Conservation (phyloP, 2,888 invertebrate species). For the Malthinus flaveolus region DNA sequence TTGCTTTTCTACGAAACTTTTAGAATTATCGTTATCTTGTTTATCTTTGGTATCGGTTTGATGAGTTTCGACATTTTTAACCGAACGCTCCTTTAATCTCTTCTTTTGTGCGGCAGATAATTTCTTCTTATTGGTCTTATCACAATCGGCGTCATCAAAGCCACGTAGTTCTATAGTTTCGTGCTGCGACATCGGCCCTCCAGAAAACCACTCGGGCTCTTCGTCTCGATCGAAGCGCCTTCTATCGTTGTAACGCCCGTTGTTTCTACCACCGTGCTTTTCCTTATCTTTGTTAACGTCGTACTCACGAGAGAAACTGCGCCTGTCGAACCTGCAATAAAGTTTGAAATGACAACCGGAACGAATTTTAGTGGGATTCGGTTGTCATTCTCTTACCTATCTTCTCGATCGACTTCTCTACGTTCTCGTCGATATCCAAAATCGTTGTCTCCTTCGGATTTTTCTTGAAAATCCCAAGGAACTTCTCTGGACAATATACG, state of each 20-base stretch:
- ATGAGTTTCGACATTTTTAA: constrained; percentile 16
- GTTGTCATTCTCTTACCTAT: constrained; percentile 32
- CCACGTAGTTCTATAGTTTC: constrained; percentile 94
- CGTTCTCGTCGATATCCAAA: constrained; percentile 38
- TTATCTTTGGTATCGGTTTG: constrained; percentile 34
- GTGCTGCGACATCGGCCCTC: constrained; percentile 86
- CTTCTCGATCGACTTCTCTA: constrained; percentile 38
- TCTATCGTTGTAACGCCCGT: constrained; percentile 61
- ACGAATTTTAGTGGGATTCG: no score
- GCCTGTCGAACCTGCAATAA: constrained; percentile 55
- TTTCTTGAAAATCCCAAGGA: constrained; percentile 59
- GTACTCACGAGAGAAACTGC: constrained; percentile 64
- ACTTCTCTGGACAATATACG: constrained; percentile 61
- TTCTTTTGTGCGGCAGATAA: constrained; percentile 55
- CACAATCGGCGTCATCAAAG: constrained; percentile 79
- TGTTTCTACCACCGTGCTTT: constrained; percentile 35
- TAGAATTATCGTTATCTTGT: background rate
- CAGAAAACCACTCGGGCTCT: constrained; percentile 91
- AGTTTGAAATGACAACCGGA: no score
- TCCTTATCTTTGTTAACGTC: constrained; percentile 49
- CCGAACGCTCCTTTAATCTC: constrained; percentile 50
- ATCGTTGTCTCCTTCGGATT: constrained; percentile 36
- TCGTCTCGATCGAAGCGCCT: constrained; percentile 65
- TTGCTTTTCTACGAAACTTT: background rate
- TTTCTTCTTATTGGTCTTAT: constrained; percentile 50